phyloP scores from a whole-genome alignment of 2,888 invertebrate genomes.

The Hofmannophila pseudospretella region DNA sequence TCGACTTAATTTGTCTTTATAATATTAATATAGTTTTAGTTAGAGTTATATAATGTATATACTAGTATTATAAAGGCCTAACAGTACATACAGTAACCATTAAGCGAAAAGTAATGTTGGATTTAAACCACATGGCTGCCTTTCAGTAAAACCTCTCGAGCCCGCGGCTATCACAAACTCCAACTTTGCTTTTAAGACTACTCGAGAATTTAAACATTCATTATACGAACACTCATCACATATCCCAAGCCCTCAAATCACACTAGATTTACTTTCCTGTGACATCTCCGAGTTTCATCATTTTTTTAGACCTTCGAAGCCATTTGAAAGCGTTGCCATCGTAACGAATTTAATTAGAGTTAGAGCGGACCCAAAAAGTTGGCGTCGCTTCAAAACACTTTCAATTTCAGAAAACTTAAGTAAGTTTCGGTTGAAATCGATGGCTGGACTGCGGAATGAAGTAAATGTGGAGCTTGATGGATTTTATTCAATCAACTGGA shows the following conservation, averaged over 20 bases:
- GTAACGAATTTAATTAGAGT: conserved; percentile 27
- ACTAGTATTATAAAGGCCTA: too few relatives aligned
- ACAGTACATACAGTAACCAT: too few relatives aligned
- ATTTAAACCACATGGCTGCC: conserved; percentile 18
- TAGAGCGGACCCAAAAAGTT: conserved; percentile 24
- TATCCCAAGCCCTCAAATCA: conserved; percentile 28
- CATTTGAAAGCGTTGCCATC: conserved; percentile 19
- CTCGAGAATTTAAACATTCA: conserved; percentile 36
- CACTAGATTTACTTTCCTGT: conserved; percentile 14
- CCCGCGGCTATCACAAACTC: conserved; percentile 28
- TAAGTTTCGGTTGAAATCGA: conserved; percentile 37
- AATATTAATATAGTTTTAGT: too few relatives aligned
- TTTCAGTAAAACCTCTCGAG: conserved; percentile 18
- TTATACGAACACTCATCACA: conserved; percentile 28
- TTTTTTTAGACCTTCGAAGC: conserved; percentile 14
- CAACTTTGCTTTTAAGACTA: conserved; percentile 45
- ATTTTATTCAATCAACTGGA: conserved; percentile 49
- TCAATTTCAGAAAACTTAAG: conserved; percentile 30
- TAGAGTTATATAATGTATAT: too few relatives aligned
- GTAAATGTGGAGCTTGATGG: conserved; percentile 37
- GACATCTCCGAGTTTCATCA: conserved; percentile 6
- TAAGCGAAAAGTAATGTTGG: conserved; percentile 13
- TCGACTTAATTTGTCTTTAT: too few relatives aligned
- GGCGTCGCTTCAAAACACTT: conserved; percentile 36
- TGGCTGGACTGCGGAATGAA: conserved; percentile 27